Base-by-base conservation (phyloP, 2,888 invertebrate genomes). In the Cerastis rubricosa region DNA sequence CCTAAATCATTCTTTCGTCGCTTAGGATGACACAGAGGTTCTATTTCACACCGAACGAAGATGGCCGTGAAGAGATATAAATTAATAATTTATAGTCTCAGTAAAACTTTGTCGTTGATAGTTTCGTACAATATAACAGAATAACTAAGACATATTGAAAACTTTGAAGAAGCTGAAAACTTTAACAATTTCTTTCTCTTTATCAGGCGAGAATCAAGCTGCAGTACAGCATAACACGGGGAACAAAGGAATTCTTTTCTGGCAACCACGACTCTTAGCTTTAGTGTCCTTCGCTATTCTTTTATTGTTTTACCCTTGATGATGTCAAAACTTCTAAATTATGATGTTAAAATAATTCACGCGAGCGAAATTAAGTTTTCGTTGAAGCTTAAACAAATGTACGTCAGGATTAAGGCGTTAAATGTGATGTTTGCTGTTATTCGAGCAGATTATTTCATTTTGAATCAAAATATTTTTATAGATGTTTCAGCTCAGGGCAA, bases 181-280 rank as follows among this genome's bases (percentile, higher is more conserved):
- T 87, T 82, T 76, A 78, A 83, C 59, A 59, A 86, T 81, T 79
- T 78, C 17, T 17, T 80, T 78, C 68, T 91, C 80, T 86, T 88
- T 86, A 87, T 70, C 93, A 97, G 97, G 97, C 86, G 97, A 97
- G 87, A 97, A 97, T 87, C 97, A 97, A 89, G 97, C 97, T 4
- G 97, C 97, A 2, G 97, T 97, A 68, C 97, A 97, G 86, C 97
- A 97, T 87, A 97, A 97, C 89, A 97, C 97, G 19, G 97, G 97
- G 97, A 97, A 97, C 89, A 95, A 96, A 88, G 97, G 96, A 78
- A 91, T 93, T 40, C 89, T 94, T 45, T 96, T 94, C 88, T 96
- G 95, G 94, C 93, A 94, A 78, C 91, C 93, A 12, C 90, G 91
- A 71, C 91, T 92, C 78, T 89, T 94, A 71, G 92, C 90, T 77